Evolutionary conservation across 2,797 vertebrate genomes (phyloP).

Genomic region (Heteromormyrus szaboi): DNA sequence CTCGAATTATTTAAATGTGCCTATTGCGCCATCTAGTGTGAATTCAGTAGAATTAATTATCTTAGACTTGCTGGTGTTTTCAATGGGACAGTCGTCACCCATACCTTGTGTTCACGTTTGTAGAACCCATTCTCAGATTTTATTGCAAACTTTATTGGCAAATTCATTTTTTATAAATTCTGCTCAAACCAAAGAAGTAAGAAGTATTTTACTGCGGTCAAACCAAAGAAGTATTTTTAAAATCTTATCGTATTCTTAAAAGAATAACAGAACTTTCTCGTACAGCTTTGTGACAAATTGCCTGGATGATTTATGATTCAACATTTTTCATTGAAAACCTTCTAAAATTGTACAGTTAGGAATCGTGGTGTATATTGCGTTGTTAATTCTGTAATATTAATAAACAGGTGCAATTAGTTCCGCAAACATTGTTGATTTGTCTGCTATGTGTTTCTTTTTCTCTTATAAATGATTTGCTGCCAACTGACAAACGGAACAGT

Average conservation of each 20-base stretch:
- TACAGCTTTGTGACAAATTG: neutral
- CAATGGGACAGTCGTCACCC: neutral
- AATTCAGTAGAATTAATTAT: neutral
- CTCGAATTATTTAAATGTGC: neutral
- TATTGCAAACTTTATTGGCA: neutral
- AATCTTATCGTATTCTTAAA: neutral
- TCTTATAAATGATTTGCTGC: neutral
- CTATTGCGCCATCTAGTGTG: constrained; percentile 34
- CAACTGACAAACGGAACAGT: neutral
- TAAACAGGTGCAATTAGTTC: neutral
- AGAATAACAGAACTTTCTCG: neutral
- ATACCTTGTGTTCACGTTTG: neutral
- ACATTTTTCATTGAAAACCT: neutral
- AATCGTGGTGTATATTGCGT: neutral
- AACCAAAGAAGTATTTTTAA: neutral
- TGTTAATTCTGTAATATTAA: neutral
- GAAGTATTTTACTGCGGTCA: neutral
- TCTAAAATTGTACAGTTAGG: neutral
- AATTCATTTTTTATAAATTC: neutral
- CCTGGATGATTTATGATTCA: neutral
- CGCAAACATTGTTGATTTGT: neutral
- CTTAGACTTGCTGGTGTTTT: neutral
- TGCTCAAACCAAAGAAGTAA: neutral
- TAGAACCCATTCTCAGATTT: neutral
- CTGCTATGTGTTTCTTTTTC: neutral